Percentiles rank a stretch among this genome's conserved stretches.
phyloP scores from a whole-genome alignment of 2,113 vertebrate species.

The Thinocorus orbignyianus region DNA sequence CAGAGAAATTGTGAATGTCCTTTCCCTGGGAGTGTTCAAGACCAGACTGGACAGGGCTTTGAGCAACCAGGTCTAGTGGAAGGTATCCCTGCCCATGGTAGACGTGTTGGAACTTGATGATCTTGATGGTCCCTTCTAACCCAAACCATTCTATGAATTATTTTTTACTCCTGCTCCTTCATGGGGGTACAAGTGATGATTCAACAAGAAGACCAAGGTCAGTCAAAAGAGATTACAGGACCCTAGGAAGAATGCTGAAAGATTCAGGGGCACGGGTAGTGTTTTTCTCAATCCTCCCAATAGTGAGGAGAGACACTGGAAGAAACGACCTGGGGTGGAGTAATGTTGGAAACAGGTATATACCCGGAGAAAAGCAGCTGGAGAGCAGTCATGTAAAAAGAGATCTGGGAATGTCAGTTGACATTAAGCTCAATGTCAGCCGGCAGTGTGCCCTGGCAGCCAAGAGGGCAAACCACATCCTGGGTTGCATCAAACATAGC shows the following conservation, averaged over 20 bases:
- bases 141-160: too few species aligned
- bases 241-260: neutral
- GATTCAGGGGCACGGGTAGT: neutral
- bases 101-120: too few species aligned
- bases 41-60: too few species aligned
- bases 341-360: accelerated
- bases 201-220: neutral
- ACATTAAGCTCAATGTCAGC: neutral
- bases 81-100: too few species aligned
- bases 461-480: neutral
- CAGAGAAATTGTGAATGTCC: too few species aligned
- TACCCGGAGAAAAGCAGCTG: neutral
- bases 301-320: neutral
- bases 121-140: too few species aligned
- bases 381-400: neutral
- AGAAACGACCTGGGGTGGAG: neutral
- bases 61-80: too few species aligned
- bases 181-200: neutral
- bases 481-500: neutral
- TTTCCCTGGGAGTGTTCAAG: too few species aligned
- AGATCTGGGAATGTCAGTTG: neutral
- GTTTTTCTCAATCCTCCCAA: neutral
- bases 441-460: neutral
- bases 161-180: neutral
- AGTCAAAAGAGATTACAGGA: neutral